Base-by-base conservation (phyloP, 2,797 vertebrate genomes). In the Nyctibius grandis region DNA sequence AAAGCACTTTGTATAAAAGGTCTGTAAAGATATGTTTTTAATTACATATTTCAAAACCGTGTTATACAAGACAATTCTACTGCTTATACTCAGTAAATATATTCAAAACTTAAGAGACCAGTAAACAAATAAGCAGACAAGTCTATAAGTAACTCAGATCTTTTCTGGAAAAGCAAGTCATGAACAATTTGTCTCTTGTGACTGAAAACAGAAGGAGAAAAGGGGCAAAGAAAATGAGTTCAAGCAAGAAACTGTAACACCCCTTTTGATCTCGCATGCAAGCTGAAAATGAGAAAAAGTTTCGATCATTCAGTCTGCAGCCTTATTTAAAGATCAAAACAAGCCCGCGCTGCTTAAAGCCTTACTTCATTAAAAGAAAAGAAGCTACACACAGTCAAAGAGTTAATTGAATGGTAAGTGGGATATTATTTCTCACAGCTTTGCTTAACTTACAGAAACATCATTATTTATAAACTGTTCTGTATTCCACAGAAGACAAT, bases 21-120 rank as follows among this genome's bases (percentile, higher is more conserved):
- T 56, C 63, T 80, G n/a, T 47, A 64, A 95, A 91, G 25, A 76
- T 81, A 44, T 85, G 29, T 1, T 42, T 95, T 93, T 94, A 93
- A 92, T 97, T 93, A 89, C 14, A n/a, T 45, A 72, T 94, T 97
- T 94, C 65, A 87, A 93, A 95, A 89, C 34, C 23, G 63, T 75
- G 64, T 96, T 96, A 82, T 5, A 77, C 42, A 84, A 84, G 78
- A 82, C 45, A 95, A 75, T 86, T 85, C 53, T 69, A 85, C 15
- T 77, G 81, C 54, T 95, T 81, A 86, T 22, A 91, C 29, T 56
- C 79, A 85, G 73, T 88, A 79, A 83, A 64, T 78, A 69, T 21
- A 95, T 88, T 74, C 75, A 94, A 96, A 94, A 47, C 65, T 93
- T 89, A 83, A 75, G 74, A 69, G 21, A 85, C 20, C 72, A 59